Evolutionary conservation across 2,113 vertebrate genomes (phyloP), one percentile per base, ranked within the genome.

Genomic region (Etia nguti): DNA sequence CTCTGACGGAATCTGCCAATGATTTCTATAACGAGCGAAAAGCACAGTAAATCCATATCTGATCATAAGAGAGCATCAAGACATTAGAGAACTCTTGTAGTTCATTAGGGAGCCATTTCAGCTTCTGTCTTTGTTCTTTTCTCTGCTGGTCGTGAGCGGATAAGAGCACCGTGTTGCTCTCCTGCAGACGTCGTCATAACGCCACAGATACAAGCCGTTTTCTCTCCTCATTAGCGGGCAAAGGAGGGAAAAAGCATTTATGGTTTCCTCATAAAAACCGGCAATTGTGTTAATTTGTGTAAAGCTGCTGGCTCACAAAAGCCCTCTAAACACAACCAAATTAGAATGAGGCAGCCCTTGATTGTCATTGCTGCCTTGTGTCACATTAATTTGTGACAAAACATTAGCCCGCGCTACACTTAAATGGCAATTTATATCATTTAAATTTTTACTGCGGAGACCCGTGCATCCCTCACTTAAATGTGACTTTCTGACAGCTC

Each of bases 391-490:
- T 97, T 97, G 98, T 97, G 97, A 98, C 97, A 98, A 98, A 95
- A 98, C 98, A 99, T 98, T 99, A 99, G 98, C 98, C 97, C 93
- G 97, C 12, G 92, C 92, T 97, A 97, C 98, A 98, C 98, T 99
- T 99, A 99, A 99, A 99, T 96, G 96, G 97, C 98, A 97, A 99
- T 99, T 99, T 99, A 99, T 99, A 99, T 99, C 97, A 98, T 99
- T 99, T 99, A 99, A 97, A 97, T 97, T 97, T 98, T 98, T 98
- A 98, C 97, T 96, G 97, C 97, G 90, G 96, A 95, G 96, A 94
- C 89, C 92, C 94, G 94, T 93, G 96, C 99, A 99, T 99, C 97
- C 97, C 91, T 99, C 98, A 99, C 97, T 97, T 99, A 98, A 98
- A 99, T 98, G 98, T 96, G 97, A 97, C 97, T 98, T 97, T 97